Conservation (phyloP, 2,113 vertebrate genomes). For the Delphinapterus leucas region DNA sequence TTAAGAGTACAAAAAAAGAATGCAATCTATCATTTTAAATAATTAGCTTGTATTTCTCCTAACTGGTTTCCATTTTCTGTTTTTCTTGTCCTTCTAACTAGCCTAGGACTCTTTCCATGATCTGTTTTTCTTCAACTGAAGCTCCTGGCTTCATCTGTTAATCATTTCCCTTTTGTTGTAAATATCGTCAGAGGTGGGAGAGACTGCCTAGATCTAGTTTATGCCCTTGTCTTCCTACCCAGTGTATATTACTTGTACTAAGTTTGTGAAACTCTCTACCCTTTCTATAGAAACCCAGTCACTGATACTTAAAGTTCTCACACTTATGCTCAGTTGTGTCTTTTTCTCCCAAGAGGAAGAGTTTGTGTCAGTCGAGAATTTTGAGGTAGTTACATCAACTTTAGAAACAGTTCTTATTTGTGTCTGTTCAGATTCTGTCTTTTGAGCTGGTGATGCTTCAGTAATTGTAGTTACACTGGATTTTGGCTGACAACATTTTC, state of each 20-base stretch:
- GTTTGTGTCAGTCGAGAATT: background rate
- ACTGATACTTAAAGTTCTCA: background rate
- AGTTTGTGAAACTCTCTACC: background rate
- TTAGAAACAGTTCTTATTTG: background rate
- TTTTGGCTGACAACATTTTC: background rate
- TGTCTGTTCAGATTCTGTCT: background rate
- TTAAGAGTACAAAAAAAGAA: background rate
- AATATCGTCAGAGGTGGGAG: background rate
- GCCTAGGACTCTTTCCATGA: background rate
- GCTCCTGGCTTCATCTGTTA: background rate
- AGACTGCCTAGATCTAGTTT: background rate
- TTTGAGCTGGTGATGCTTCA: background rate
- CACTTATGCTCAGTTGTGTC: background rate
- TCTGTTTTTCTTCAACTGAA: background rate
- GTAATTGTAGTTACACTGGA: background rate
- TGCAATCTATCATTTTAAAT: background rate
- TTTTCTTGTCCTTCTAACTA: conserved; percentile 12
- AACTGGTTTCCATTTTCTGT: conserved; percentile 9
- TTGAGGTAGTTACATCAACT: background rate
- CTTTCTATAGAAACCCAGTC: background rate
- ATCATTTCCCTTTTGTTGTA: background rate
- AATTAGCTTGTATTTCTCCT: background rate
- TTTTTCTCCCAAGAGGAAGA: background rate
- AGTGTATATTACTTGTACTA: background rate
- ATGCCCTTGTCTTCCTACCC: background rate